A percentile compares a stretch with the other conserved stretches of the same genome.
phyloP scores from a whole-genome alignment of 2,888 invertebrate species.

The Cheilosia variabilis region DNA sequence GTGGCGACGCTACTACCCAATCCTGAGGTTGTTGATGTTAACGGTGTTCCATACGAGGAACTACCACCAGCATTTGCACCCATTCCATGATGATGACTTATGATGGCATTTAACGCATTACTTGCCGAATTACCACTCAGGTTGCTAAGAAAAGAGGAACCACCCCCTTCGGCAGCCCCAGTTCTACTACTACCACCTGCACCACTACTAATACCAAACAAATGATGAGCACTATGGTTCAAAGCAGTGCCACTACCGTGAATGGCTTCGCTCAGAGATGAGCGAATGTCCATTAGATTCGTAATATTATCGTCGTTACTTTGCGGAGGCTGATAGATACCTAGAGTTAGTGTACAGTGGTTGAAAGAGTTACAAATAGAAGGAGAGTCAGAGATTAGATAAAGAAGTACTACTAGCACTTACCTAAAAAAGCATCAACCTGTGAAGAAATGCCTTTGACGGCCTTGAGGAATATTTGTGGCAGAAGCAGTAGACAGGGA shows the following conservation, averaged over 20 bases:
- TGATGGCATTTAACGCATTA: slow-evolving; percentile 81
- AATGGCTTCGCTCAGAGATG: slow-evolving; percentile 81
- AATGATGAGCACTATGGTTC: slow-evolving; percentile 78
- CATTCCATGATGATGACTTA: slow-evolving; percentile 77
- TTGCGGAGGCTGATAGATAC: slow-evolving; percentile 81
- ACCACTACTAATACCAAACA: slow-evolving; percentile 75
- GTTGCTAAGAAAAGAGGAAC: slow-evolving; percentile 81
- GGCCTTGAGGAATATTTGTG: slow-evolving; percentile 95
- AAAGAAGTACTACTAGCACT: slow-evolving; percentile 77
- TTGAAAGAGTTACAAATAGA: slow-evolving; percentile 40
- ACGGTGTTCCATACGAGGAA: slow-evolving; percentile 79
- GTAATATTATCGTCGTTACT: slow-evolving; percentile 80
- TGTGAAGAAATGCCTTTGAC: slow-evolving; percentile 96
- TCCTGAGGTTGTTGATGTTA: slow-evolving; percentile 77
- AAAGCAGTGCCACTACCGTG: slow-evolving; percentile 76
- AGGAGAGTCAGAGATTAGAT: slow-evolving; percentile 7
- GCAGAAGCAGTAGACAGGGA: slow-evolving; percentile 92
- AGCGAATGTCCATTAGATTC: slow-evolving; percentile 82
- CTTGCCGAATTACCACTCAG: slow-evolving; percentile 79
- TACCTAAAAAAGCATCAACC: slow-evolving; percentile 98
- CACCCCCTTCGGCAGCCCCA: slow-evolving; percentile 77
- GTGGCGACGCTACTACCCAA: slow-evolving; percentile 80
- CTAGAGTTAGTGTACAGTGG: slow-evolving; percentile 76
- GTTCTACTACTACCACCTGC: slow-evolving; percentile 63
- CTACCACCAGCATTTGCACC: slow-evolving; percentile 52